Evolutionary conservation across 2,797 vertebrate species (phyloP).

Genomic region (Coluber constrictor): DNA sequence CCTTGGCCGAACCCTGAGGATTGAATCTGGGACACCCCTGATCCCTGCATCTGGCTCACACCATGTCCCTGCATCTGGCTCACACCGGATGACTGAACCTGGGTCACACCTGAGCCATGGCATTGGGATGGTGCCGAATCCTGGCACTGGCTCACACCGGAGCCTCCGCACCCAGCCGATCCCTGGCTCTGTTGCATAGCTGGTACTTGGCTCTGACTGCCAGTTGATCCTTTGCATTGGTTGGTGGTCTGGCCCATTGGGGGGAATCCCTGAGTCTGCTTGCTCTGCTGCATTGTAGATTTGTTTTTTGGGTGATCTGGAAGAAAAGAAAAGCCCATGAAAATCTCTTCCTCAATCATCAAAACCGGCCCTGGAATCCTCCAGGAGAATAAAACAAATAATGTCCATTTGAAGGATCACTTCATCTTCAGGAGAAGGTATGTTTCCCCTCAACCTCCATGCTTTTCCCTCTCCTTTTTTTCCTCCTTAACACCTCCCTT

Average conservation of each 20-base stretch:
- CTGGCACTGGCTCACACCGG: background rate
- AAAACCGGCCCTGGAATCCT: background rate
- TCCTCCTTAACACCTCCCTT: background rate
- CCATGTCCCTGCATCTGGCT: background rate
- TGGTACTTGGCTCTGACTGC: background rate
- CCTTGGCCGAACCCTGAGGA: background rate
- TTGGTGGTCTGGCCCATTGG: background rate
- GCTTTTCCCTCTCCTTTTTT: background rate
- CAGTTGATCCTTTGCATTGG: background rate
- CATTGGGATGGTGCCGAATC: background rate
- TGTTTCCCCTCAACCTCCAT: background rate
- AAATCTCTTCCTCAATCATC: background rate
- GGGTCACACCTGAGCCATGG: background rate
- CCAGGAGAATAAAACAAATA: background rate
- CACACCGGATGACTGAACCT: background rate
- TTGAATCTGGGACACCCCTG: background rate
- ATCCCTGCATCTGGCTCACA: background rate
- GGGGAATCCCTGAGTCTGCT: background rate
- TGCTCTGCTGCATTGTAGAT: background rate
- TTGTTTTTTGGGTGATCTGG: background rate
- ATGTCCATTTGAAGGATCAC: background rate
- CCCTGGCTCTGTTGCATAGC: background rate
- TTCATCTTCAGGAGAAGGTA: background rate
- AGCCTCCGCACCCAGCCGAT: background rate
- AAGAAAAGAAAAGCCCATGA: background rate